phyloP scores from a whole-genome alignment of 2,888 invertebrate species.

The Tuberolachnus salignus region DNA sequence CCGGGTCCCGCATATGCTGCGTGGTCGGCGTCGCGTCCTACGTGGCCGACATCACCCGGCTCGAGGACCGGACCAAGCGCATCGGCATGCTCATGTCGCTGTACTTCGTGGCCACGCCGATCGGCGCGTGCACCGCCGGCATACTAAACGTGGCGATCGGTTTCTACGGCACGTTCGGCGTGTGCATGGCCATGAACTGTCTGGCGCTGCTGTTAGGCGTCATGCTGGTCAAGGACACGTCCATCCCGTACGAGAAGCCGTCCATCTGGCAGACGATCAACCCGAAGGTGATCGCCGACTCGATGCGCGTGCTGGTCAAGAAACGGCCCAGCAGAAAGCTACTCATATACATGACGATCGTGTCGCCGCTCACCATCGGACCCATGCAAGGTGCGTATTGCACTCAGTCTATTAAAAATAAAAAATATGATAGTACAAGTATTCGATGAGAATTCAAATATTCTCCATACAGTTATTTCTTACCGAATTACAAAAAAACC shows the following conservation, averaged over 20 bases:
- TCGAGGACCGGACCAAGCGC: conserved; percentile 58
- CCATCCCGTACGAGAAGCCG: conserved; percentile 34
- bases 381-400: conserved; percentile 52
- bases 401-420: no score
- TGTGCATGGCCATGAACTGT: conserved; percentile 56
- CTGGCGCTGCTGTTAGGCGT: conserved; percentile 49
- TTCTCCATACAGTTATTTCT: no score
- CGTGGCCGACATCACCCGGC: conserved; percentile 59
- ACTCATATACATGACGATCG: conserved; percentile 56
- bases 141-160: conserved; percentile 53
- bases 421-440: no score
- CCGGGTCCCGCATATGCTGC: conserved; percentile 59
- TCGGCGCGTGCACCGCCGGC: conserved; percentile 57
- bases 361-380: conserved; percentile 57
- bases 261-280: conserved; percentile 48
- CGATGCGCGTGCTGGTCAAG: conserved; percentile 53
- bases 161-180: conserved; percentile 56
- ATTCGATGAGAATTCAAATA: no score
- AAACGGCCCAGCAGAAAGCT: conserved; percentile 54
- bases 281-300: conserved; percentile 40
- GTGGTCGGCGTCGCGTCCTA: conserved; percentile 59
- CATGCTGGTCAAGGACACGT: conserved; percentile 39
- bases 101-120: conserved; percentile 58
- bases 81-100: conserved; percentile 57
- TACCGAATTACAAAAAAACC: no score